These are phyloP conservation scores for Picus viridis DNA, from an alignment of 2,797 vertebrate genomes.

Conservation along the genomic window DNA sequence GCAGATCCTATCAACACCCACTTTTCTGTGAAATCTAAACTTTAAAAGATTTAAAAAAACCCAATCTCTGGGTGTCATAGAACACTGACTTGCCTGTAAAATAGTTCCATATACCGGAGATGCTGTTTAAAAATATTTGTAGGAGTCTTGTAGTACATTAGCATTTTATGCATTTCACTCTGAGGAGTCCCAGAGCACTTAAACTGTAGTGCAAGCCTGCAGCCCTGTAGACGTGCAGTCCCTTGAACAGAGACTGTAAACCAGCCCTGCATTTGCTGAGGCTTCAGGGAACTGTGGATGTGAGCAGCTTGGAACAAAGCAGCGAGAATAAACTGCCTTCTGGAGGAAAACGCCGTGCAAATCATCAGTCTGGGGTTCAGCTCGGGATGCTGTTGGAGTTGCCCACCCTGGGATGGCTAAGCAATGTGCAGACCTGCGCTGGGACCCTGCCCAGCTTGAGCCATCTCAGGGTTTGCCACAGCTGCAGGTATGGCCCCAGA, in stretches of 20 bases:
- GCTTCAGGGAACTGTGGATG: background rate
- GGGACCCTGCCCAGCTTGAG: rapidly evolving
- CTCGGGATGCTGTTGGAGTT: rapidly evolving
- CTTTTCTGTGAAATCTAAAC: conserved; percentile 61
- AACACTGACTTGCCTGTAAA: conserved; percentile 62
- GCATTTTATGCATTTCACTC: conserved; percentile 53
- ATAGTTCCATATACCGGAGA: conserved; percentile 36
- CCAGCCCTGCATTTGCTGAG: background rate
- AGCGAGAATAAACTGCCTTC: background rate
- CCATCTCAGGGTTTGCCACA: background rate
- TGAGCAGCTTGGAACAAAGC: background rate
- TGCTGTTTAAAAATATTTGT: conserved; percentile 70
- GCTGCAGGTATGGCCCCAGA: rapidly evolving
- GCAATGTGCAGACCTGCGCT: rapidly evolving
- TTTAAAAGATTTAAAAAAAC: conserved; percentile 38
- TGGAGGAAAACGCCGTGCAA: background rate
- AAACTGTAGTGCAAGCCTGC: background rate
- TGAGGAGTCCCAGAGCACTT: background rate
- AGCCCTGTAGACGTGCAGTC: background rate
- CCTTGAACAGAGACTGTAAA: background rate
- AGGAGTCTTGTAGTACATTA: conserved; percentile 68
- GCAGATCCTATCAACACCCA: conserved; percentile 66
- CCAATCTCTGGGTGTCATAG: conserved; percentile 55
- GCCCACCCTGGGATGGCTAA: background rate
- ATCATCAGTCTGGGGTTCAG: background rate